Percentiles rank a stretch among this genome's conserved stretches.
phyloP scores from a whole-genome alignment of 1,140 invertebrate species.

The Psix sp. region DNA sequence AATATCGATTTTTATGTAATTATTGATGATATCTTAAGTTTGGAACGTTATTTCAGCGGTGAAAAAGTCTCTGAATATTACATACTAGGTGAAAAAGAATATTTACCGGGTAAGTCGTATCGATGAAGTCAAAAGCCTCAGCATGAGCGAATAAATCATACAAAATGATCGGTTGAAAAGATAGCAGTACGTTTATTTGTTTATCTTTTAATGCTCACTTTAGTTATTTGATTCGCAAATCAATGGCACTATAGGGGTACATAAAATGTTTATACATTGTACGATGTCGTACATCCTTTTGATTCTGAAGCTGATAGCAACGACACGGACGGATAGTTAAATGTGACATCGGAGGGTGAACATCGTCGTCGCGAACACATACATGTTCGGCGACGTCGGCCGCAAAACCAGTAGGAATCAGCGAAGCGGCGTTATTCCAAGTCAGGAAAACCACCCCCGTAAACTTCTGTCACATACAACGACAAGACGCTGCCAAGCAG shows the following conservation, averaged over 20 bases:
- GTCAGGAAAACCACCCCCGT: conserved; percentile 64
- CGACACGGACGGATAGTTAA: conserved; percentile 46
- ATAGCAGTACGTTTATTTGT: conserved; percentile 42
- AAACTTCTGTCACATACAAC: conserved; percentile 67
- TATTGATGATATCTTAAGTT: too few relatives aligned
- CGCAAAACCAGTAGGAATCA: conserved; percentile 61
- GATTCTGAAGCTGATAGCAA: conserved; percentile 53
- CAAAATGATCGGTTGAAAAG: conserved; percentile 16
- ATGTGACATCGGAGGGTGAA: conserved; percentile 56
- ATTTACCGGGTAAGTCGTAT: too few relatives aligned
- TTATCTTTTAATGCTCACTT: conserved; percentile 45
- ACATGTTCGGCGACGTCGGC: conserved; percentile 46
- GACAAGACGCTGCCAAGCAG: conserved; percentile 57
- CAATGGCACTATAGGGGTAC: conserved; percentile 26
- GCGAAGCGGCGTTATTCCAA: conserved; percentile 65
- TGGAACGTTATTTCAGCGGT: too few relatives aligned
- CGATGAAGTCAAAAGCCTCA: too few relatives aligned
- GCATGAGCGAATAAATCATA: conserved; percentile 32
- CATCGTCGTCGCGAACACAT: conserved; percentile 50
- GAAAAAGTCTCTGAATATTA: too few relatives aligned
- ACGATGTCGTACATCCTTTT: conserved; percentile 40
- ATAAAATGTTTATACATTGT: conserved; percentile 29
- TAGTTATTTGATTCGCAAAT: conserved; percentile 43
- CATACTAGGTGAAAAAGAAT: too few relatives aligned
- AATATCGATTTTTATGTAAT: too few relatives aligned